Evolutionary conservation across 2,113 vertebrate species (phyloP).

Genomic region (Periophthalmodon schlosseri): DNA sequence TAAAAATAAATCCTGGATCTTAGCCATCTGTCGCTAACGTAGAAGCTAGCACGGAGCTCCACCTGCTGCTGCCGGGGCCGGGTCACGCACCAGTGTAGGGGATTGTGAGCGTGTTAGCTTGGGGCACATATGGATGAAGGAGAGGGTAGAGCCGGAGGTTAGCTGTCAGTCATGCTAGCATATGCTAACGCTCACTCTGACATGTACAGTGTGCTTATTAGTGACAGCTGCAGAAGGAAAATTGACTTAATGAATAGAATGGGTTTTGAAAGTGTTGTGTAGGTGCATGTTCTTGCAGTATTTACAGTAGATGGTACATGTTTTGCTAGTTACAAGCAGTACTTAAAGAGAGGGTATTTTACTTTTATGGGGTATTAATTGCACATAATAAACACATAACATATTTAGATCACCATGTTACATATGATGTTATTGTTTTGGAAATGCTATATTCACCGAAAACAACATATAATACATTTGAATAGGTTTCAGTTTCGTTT

Average conservation of each 20-base stretch:
- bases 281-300: too few species aligned
- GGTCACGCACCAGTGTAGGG: background rate
- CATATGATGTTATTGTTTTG: too few species aligned
- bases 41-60: background rate
- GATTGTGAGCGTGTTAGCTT: background rate
- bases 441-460: too few species aligned
- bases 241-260: background rate
- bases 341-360: too few species aligned
- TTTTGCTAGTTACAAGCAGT: too few species aligned
- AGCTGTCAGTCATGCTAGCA: background rate
- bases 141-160: background rate
- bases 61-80: constrained; percentile 9
- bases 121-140: constrained; percentile 4
- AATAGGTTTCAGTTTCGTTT: too few species aligned
- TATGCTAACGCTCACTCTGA: background rate
- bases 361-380: too few species aligned
- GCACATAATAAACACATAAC: too few species aligned
- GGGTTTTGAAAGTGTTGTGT: background rate
- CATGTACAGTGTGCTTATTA: background rate
- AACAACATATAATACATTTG: too few species aligned
- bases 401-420: too few species aligned
- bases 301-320: too few species aligned
- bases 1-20: background rate
- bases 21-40: constrained; percentile 4
- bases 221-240: background rate